Percentiles rank a stretch among this genome's conserved stretches.
These are phyloP conservation scores for Nycticryphes semicollaris DNA, from an alignment of 2,113 vertebrate genomes.

Conservation along the genomic window DNA sequence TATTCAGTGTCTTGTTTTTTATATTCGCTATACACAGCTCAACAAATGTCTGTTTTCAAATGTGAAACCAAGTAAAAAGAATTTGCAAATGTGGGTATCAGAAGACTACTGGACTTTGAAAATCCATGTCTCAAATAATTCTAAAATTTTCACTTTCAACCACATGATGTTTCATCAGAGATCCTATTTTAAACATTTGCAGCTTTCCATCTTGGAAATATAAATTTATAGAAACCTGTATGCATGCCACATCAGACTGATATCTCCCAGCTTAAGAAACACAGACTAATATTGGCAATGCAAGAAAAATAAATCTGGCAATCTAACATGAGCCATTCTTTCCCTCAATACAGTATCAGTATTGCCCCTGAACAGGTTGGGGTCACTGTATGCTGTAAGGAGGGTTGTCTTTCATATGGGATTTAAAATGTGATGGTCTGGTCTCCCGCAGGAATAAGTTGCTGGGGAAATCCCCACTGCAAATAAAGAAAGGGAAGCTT, in stretches of 20 bases:
- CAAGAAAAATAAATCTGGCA: neutral
- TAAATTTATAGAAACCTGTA: neutral
- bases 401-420: neutral
- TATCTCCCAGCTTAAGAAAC: neutral
- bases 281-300: neutral
- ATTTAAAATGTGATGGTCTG: neutral
- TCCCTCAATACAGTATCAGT: neutral
- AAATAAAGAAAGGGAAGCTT: neutral
- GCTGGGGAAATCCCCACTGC: neutral
- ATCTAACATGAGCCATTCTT: neutral
- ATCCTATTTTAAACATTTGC: neutral
- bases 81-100: neutral
- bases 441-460: neutral
- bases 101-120: neutral
- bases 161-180: neutral
- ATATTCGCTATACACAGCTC: neutral
- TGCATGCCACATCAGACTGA: rapidly evolving
- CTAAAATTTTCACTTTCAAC: neutral
- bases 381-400: neutral
- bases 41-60: neutral
- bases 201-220: neutral
- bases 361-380: neutral
- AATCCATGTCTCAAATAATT: neutral
- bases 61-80: neutral
- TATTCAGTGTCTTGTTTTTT: neutral